These are phyloP conservation scores for Hippoglossus hippoglossus DNA, from an alignment of 2,797 vertebrate species.

Conservation along the genomic window DNA sequence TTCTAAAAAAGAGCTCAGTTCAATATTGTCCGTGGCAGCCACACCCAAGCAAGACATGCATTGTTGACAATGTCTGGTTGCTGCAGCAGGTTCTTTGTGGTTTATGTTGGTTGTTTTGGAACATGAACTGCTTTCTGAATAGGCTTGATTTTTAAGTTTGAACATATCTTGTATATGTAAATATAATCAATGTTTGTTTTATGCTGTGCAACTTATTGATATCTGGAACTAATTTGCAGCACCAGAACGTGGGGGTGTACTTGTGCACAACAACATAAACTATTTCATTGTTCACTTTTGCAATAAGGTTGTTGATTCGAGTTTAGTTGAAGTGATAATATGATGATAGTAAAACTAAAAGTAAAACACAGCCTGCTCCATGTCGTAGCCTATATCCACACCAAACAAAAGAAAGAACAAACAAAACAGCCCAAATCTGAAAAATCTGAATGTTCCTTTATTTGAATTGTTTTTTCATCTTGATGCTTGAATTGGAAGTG, in stretches of 20 bases:
- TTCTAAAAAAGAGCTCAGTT: conserved; percentile 73
- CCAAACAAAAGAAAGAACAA: conserved; percentile 8
- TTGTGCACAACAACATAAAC: neutral
- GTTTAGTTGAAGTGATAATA: conserved; percentile 13
- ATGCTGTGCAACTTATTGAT: neutral
- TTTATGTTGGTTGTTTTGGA: conserved; percentile 23
- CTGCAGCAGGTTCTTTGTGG: conserved; percentile 48
- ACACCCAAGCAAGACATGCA: conserved; percentile 69
- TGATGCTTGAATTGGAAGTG: neutral
- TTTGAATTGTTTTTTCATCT: neutral
- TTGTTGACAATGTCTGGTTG: conserved; percentile 58
- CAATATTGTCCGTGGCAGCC: conserved; percentile 68
- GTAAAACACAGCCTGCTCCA: conserved; percentile 5
- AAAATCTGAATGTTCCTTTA: neutral
- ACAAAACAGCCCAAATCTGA: neutral
- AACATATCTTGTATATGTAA: neutral
- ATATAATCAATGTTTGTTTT: neutral
- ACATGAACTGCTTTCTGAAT: conserved; percentile 13
- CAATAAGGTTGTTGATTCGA: neutral
- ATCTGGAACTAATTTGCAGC: neutral
- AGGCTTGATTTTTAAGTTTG: neutral
- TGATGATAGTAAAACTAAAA: conserved; percentile 9
- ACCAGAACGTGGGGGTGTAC: neutral
- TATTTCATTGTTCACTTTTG: neutral
- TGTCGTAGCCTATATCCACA: conserved; percentile 2